Evolutionary conservation across 2,888 invertebrate genomes (phyloP), one percentile per base, ranked within the genome.

Genomic region (Sinelater perroti): DNA sequence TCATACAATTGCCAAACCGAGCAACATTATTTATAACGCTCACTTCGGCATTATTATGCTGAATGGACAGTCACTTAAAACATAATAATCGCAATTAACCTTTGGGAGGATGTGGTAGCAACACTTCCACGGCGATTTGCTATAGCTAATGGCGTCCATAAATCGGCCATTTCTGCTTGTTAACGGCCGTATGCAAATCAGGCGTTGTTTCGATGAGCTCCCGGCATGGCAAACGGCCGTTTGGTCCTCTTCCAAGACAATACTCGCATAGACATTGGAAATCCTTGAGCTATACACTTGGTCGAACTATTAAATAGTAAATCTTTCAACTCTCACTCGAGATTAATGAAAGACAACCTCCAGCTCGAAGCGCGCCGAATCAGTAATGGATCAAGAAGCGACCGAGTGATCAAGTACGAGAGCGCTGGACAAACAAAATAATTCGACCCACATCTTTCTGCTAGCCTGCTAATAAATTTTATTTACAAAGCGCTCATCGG

Each of bases 71-170:
- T 26, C 31, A 40, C n/a, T 51, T 36, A 51, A 51, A 51, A 31
- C 16, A 51, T 28, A 50, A 50, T 42, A 30, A 40, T 20, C 40
- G 40, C 51, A 42, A 51, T 51, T 40, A 51, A 51, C 51, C 40
- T 51, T 51, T 51, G 31, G 5, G 10, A 42, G 42, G 11, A 40
- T 51, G 21, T 30, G 31, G 38, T 38, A 30, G 40, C 36, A 28
- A 50, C 51, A 51, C 38, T 40, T 40, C 26, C 26, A 40, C 14
- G 40, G 38, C 31, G 46, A 31, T 46, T 46, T 31, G 31, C 46
- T 8, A 17, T 51, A 31, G 13, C 42, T 51, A 36, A 35, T 33
- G 30, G 36, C 24, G 3, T 3, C n/a, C 21, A 30, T 40, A 38
- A 51, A 21, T 20, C 14, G 20, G 30, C 14, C 26, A 26, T 40